phyloP scores from a whole-genome alignment of 2,113 vertebrate genomes.

The Lamprotornis superbus region DNA sequence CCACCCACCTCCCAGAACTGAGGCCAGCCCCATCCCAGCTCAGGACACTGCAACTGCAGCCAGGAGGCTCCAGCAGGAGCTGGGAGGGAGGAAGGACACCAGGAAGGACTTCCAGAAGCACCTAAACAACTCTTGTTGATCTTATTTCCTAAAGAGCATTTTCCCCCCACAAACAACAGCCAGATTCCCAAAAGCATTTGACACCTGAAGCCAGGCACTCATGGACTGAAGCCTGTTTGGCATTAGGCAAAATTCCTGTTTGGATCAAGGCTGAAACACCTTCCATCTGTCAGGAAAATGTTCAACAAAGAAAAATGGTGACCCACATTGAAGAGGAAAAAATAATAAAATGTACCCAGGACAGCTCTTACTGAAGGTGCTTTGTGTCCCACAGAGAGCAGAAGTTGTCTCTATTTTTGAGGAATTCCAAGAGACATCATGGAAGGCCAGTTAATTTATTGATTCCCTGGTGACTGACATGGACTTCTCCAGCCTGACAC shows the following conservation, averaged over 20 bases:
- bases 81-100: not conserved
- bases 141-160: not conserved
- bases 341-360: not conserved
- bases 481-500: not conserved
- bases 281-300: not conserved
- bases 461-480: not conserved
- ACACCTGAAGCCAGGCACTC: not conserved
- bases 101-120: not conserved
- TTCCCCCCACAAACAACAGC: not conserved
- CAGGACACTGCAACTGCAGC: rapidly evolving
- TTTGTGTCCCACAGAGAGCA: not conserved
- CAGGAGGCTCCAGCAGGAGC: not conserved
- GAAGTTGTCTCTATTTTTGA: not conserved
- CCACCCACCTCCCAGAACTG: not conserved
- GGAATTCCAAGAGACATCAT: not conserved
- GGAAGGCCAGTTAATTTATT: not conserved
- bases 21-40: rapidly evolving
- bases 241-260: not conserved
- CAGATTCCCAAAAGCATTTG: not conserved
- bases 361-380: not conserved
- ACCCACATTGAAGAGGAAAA: not conserved
- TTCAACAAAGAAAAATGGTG: not conserved
- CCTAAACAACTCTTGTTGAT: not conserved
- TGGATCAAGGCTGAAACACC: not conserved
- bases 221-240: not conserved